Base-by-base conservation (phyloP, 2,797 vertebrate genomes). In the Rhyacichthys aspro region DNA sequence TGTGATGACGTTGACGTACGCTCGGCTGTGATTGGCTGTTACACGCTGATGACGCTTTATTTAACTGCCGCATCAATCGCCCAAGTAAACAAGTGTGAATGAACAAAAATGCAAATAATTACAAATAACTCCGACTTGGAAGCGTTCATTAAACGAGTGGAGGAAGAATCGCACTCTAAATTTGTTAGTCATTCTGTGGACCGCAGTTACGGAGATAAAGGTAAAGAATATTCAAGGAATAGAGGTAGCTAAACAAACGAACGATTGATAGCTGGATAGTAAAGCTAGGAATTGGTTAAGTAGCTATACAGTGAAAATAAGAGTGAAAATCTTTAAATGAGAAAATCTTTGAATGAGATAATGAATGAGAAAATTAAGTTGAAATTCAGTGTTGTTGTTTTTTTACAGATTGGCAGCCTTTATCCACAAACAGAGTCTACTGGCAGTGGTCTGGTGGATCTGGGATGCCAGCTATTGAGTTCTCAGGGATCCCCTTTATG, bases 341-440 rank as follows among this genome's bases (percentile, higher is more conserved):
- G n/a, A n/a, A n/a, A n/a, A n/a, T n/a, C n/a, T n/a, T n/a, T n/a
- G 3, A 28, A 28, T 28, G 23, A 28, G 23, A 28, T 5, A 28
- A 28, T 28, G 3, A 28, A 28, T 28, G 23, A 28, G 23, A 28
- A 28, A 28, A 28, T 28, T 3, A 5, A 5, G 23, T 28, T 28
- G 23, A 28, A 6, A 6, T 28, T 28, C 4, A 5, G 23, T 28
- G 23, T 28, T 28, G 23, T 28, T 28, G 2, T 41, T 41, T 38
- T 37, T 36, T 52, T 52, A 12, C 38, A 54, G 52, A 54, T n/a
- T 54, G 52, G 52, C 38, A 39, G 19, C 52, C 52, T 28, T 54
- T 39, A 9, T 17, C 36, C 38, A 54, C 18, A 3, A 54, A 41
- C 17, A 42, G 52, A 28, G 52, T 54, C 36, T 42, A 54, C 19